Conservation (phyloP, 2,797 vertebrate species). For the Myripristis jacobus region DNA sequence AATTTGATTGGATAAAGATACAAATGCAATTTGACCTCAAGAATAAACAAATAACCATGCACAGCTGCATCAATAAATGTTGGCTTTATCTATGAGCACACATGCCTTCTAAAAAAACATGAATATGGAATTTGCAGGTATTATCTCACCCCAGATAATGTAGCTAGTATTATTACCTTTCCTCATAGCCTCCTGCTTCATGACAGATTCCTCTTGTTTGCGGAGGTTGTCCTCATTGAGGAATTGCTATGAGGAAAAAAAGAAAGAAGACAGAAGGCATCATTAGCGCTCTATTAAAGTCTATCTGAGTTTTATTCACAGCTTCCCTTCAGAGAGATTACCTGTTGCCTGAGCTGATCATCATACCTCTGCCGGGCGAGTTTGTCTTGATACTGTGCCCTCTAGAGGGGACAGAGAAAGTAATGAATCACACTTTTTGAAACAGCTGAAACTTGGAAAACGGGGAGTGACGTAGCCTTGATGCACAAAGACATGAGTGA, state of each 20-base stretch:
- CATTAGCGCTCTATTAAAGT: neutral
- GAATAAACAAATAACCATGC: too few relatives aligned
- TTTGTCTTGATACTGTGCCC: constrained; percentile 93
- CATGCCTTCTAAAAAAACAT: too few relatives aligned
- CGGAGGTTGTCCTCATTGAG: constrained; percentile 90
- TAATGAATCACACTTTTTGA: too few relatives aligned
- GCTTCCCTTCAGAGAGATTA: constrained; percentile 46
- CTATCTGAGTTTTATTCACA: neutral
- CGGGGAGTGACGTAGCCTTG: neutral
- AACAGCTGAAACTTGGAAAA: too few relatives aligned
- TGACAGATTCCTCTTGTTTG: constrained; percentile 91
- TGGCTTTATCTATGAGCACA: too few relatives aligned
- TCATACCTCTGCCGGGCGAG: constrained; percentile 90
- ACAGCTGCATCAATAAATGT: too few relatives aligned
- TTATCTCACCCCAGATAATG: too few relatives aligned
- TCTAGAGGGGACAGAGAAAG: constrained; percentile 72
- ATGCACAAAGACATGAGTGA: neutral
- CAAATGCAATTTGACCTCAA: too few relatives aligned
- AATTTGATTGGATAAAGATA: too few relatives aligned
- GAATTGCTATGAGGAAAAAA: constrained; percentile 83
- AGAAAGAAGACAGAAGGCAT: too few relatives aligned
- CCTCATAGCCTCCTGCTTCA: constrained; percentile 92
- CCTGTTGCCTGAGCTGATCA: constrained; percentile 91
- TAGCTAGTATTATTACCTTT: too few relatives aligned
- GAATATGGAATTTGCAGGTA: too few relatives aligned